Evolutionary conservation across 2,797 vertebrate genomes (phyloP).

Genomic region (Vespertilio murinus): DNA sequence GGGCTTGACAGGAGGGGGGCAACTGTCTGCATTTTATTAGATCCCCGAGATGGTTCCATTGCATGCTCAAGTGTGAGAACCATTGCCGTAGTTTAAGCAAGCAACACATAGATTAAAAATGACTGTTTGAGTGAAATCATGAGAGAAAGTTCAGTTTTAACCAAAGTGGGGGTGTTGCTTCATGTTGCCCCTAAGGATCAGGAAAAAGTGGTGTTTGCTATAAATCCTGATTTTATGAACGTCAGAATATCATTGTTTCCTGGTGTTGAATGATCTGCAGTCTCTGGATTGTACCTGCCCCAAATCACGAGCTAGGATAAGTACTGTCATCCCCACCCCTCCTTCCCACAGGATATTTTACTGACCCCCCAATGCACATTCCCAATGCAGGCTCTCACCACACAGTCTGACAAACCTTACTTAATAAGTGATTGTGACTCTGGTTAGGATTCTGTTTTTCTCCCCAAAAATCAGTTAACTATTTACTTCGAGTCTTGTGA

Average conservation of each 20-base stretch:
- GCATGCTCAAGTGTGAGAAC: not conserved
- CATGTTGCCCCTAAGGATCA: not conserved
- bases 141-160: not conserved
- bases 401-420: not conserved
- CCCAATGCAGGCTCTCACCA: not conserved
- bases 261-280: not conserved
- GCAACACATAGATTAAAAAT: not conserved
- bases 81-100: not conserved
- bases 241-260: not conserved
- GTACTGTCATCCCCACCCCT: not conserved
- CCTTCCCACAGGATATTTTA: not conserved
- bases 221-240: not conserved
- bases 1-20: not conserved
- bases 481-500: constrained; percentile 54
- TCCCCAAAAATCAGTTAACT: not conserved
- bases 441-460: constrained; percentile 5
- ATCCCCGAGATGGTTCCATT: not conserved
- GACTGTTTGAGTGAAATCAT: not conserved
- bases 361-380: not conserved
- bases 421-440: constrained; percentile 17
- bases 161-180: not conserved
- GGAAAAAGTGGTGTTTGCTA: not conserved
- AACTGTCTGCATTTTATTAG: not conserved
- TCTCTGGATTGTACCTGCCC: not conserved
- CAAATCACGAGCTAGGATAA: not conserved